Evolutionary conservation across 2,888 invertebrate species (phyloP).

Genomic region (Camponotus fellah): DNA sequence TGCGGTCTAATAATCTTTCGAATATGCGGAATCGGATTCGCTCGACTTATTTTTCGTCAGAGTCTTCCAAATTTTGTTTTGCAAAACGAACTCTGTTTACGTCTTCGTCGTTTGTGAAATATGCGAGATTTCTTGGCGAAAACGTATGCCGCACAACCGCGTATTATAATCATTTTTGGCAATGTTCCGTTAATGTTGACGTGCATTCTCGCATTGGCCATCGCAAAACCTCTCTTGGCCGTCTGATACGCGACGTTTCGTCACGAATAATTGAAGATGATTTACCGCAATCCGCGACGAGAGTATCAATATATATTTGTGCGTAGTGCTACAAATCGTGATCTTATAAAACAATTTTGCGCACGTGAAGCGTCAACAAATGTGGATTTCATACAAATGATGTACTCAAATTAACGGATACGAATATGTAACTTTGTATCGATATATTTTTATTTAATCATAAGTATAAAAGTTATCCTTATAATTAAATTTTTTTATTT

Average conservation of each 20-base stretch:
- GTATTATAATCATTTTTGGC: conserved; percentile 53
- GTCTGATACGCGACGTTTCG: conserved; percentile 30
- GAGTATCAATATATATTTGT: neutral
- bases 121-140: conserved; percentile 33
- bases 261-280: conserved; percentile 47
- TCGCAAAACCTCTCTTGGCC: neutral
- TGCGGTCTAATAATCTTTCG: conserved; percentile 5
- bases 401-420: neutral
- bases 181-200: conserved; percentile 47
- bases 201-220: conserved; percentile 17
- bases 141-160: conserved; percentile 19
- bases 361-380: neutral
- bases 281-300: conserved; percentile 24
- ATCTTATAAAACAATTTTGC: conserved; percentile 5
- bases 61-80: conserved; percentile 7
- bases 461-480: no score
- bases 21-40: neutral
- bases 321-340: conserved; percentile 1
- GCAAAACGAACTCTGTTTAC: conserved; percentile 17
- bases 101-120: conserved; percentile 15
- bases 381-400: neutral
- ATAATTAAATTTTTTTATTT: neutral
- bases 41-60: conserved; percentile 25
- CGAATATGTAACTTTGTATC: neutral
- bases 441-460: neutral